phyloP scores from a whole-genome alignment of 2,888 invertebrate species.

The Lasioglossum lativentre region DNA sequence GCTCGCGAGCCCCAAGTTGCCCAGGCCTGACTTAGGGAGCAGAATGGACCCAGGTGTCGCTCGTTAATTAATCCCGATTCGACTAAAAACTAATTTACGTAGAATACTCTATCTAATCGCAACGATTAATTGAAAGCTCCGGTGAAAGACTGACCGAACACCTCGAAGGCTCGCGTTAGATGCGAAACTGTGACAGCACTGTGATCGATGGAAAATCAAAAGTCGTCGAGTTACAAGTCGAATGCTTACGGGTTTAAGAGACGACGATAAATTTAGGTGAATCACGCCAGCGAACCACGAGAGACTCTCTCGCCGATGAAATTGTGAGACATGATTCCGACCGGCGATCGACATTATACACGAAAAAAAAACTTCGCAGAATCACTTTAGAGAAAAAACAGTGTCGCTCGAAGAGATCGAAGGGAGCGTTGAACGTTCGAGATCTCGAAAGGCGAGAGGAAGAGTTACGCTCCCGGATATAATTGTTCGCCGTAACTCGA shows the following conservation, averaged over 20 bases:
- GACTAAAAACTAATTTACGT: neutral
- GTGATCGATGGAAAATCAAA: slow-evolving; percentile 53
- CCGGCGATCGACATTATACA: neutral
- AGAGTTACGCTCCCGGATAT: slow-evolving; percentile 41
- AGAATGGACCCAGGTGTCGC: neutral
- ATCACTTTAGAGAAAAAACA: neutral
- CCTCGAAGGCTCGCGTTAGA: slow-evolving; percentile 2
- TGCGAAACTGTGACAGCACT: slow-evolving; percentile 38
- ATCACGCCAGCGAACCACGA: neutral
- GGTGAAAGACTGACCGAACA: neutral
- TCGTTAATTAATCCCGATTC: neutral
- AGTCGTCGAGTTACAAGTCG: slow-evolving; percentile 13
- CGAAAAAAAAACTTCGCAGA: no score
- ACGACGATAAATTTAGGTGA: slow-evolving; percentile 3
- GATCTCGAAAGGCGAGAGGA: slow-evolving; percentile 17
- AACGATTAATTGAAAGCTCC: neutral
- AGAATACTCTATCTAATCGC: neutral
- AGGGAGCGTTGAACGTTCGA: neutral
- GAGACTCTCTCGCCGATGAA: neutral
- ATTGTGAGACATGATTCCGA: neutral
- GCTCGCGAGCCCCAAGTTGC: no score
- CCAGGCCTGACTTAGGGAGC: no score
- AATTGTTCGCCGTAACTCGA: slow-evolving; percentile 26
- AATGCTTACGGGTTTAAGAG: neutral
- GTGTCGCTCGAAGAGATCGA: slow-evolving; percentile 1